phyloP scores from a whole-genome alignment of 1,140 invertebrate species.

The Aphelinus certus region DNA sequence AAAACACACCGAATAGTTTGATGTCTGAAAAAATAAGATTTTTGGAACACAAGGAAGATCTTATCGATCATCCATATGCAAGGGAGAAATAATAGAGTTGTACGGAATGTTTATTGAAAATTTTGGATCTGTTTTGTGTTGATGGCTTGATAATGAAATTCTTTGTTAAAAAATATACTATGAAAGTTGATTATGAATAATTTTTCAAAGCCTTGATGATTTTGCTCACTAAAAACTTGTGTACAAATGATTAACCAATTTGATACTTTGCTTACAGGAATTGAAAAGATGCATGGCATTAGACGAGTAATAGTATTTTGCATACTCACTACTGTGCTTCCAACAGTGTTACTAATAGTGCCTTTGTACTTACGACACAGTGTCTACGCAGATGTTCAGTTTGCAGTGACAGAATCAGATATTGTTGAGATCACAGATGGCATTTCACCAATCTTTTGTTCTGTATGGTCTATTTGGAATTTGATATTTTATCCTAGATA shows the following conservation, averaged over 20 bases:
- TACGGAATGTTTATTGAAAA: too few relatives aligned
- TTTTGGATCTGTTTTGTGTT: too few relatives aligned
- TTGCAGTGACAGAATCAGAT: constrained; percentile 82
- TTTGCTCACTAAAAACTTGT: too few relatives aligned
- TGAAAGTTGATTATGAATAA: too few relatives aligned
- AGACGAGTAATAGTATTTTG: constrained; percentile 80
- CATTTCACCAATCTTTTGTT: constrained; percentile 81
- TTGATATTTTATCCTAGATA: constrained; percentile 12
- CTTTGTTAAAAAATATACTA: too few relatives aligned
- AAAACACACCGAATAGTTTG: too few relatives aligned
- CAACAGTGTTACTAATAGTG: constrained; percentile 75
- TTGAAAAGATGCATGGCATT: constrained; percentile 77
- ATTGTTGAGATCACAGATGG: constrained; percentile 81
- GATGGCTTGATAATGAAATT: too few relatives aligned
- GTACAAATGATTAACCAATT: neutral
- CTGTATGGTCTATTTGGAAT: constrained; percentile 54
- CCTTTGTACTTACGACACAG: constrained; percentile 80
- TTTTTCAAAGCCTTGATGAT: too few relatives aligned
- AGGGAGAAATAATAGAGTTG: too few relatives aligned
- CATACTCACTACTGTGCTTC: constrained; percentile 75
- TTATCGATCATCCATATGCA: too few relatives aligned
- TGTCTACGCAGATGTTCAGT: constrained; percentile 77
- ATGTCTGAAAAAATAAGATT: too few relatives aligned
- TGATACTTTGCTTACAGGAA: constrained; percentile 66
- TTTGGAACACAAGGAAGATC: too few relatives aligned